A percentile compares a stretch with the other conserved stretches of the same genome.
These are phyloP conservation scores for Cyprinodon variegatus DNA, from an alignment of 2,113 vertebrate genomes.

Conservation along the genomic window DNA sequence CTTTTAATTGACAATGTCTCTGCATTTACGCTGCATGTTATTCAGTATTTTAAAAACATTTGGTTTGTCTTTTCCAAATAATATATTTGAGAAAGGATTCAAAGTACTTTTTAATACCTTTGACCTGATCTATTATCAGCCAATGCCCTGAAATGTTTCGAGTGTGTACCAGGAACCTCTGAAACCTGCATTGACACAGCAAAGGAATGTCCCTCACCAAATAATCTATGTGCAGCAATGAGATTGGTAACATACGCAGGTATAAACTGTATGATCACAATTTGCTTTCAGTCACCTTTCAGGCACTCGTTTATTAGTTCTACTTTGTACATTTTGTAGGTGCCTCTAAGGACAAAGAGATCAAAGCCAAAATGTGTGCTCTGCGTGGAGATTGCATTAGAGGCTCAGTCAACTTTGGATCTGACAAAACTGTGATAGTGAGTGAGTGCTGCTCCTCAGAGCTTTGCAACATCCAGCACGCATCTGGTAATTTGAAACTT, in stretches of 20 bases:
- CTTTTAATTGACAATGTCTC: background rate
- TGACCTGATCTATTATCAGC: background rate
- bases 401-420: slow-evolving; percentile 30
- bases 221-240: background rate
- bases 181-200: background rate
- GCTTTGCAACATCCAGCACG: slow-evolving; percentile 39
- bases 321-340: slow-evolving; percentile 27
- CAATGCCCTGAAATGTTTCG: slow-evolving; percentile 2
- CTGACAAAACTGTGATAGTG: accelerated
- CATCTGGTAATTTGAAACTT: slow-evolving; percentile 34
- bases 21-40: background rate
- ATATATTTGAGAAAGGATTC: no score
- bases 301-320: background rate
- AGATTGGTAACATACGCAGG: background rate
- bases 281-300: background rate
- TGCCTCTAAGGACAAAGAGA: accelerated
- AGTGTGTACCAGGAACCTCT: background rate
- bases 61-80: background rate
- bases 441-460: slow-evolving; percentile 44
- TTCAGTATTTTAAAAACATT: background rate
- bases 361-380: slow-evolving; percentile 6
- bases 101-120: background rate
- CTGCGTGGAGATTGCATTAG: slow-evolving; percentile 6
- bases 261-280: background rate
- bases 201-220: slow-evolving; percentile 10